Percentiles rank a stretch among this genome's conserved stretches.
These are phyloP conservation scores for Odocoileus virginianus DNA, from an alignment of 2,113 vertebrate genomes.

Conservation along the genomic window DNA sequence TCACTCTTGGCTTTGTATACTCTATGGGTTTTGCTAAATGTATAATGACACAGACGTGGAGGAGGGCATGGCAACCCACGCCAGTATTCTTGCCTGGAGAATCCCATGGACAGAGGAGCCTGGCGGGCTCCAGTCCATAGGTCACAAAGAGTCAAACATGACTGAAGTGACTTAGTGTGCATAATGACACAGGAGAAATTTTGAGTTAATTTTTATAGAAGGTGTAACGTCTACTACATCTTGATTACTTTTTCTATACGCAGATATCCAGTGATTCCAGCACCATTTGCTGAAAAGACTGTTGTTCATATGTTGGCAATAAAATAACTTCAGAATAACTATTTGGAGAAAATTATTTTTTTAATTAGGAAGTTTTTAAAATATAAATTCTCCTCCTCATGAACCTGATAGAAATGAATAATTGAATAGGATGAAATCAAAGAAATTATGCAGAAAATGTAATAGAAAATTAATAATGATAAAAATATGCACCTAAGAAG, in stretches of 20 bases:
- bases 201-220: not conserved
- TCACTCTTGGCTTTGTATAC: not conserved
- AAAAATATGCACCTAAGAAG: not conserved
- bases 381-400: not conserved
- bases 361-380: not conserved
- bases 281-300: not conserved
- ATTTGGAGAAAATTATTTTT: not conserved
- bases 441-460: not conserved
- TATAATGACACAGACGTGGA: not conserved
- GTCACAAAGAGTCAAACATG: fast-evolving
- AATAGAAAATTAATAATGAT: not conserved
- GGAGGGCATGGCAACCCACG: not conserved
- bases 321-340: not conserved
- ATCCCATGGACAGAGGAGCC: not conserved
- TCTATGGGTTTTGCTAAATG: not conserved
- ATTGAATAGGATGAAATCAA: not conserved
- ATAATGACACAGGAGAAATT: not conserved
- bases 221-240: not conserved
- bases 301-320: not conserved
- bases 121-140: not conserved
- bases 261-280: not conserved
- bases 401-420: not conserved
- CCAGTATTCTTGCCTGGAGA: not conserved
- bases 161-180: not conserved
- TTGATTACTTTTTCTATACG: not conserved